phyloP scores from a whole-genome alignment of 2,113 vertebrate species.

The Carettochelys insculpta region DNA sequence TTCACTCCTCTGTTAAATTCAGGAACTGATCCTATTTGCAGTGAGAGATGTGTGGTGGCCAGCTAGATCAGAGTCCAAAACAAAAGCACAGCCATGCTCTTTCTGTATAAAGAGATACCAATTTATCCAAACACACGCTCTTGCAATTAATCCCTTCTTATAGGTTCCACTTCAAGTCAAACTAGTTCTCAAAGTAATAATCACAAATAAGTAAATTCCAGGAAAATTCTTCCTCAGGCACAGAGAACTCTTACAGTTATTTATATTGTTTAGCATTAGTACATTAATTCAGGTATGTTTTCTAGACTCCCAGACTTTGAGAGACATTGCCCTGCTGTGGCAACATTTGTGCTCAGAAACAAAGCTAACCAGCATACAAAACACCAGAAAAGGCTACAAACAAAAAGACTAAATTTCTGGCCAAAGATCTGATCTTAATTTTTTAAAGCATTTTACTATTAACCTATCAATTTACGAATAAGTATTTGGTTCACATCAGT shows the following conservation, averaged over 20 bases:
- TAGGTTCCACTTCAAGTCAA: neutral
- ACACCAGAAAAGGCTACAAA: neutral
- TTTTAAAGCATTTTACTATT: neutral
- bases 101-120: neutral
- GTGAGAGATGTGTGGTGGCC: neutral
- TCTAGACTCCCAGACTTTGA: neutral
- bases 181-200: neutral
- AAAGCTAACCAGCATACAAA: neutral
- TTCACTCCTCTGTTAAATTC: neutral
- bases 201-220: neutral
- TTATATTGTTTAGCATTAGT: neutral
- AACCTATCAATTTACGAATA: neutral
- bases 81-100: neutral
- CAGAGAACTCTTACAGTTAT: neutral
- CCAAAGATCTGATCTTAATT: neutral
- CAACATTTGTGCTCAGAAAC: neutral
- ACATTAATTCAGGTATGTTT: neutral
- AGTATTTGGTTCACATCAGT: neutral
- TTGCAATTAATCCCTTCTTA: neutral
- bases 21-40: neutral
- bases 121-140: neutral
- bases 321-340: no score
- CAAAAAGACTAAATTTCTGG: neutral
- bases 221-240: neutral
- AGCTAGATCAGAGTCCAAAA: neutral